phyloP scores from a whole-genome alignment of 2,113 vertebrate species.

The Coptodon rendalli region DNA sequence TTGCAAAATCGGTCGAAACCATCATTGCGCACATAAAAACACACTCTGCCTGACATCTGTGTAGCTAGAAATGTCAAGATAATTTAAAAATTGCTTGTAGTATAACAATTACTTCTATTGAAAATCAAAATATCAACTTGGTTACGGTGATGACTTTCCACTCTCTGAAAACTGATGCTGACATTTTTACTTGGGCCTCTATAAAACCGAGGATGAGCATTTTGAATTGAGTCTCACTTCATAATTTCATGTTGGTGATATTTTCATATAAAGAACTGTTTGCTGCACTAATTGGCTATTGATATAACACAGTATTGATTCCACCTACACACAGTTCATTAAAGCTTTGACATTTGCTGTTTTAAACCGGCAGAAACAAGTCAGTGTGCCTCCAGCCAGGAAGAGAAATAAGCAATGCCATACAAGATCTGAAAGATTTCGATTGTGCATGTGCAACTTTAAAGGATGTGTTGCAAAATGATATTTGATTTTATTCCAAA shows the following conservation, averaged over 20 bases:
- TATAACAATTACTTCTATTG: not conserved
- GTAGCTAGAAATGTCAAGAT: not conserved
- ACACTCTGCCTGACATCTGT: not conserved
- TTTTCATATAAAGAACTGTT: not conserved
- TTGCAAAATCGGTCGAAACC: not conserved
- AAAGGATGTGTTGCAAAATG: not conserved
- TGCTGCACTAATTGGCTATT: not conserved
- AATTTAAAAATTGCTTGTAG: not conserved
- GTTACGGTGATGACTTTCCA: not conserved
- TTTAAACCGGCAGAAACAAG: not conserved
- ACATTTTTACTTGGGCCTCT: not conserved
- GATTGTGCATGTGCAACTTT: not conserved
- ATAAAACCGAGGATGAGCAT: not conserved
- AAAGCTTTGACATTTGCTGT: constrained; percentile 21
- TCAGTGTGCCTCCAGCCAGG: not conserved
- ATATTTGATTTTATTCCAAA: not conserved
- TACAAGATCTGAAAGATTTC: not conserved
- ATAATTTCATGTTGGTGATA: not conserved
- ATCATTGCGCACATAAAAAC: not conserved
- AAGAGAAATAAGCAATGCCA: not conserved
- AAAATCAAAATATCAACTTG: not conserved
- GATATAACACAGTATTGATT: constrained; percentile 7
- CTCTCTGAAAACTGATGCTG: not conserved
- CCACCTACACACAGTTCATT: not conserved
- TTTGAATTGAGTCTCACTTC: not conserved